Base-by-base conservation (phyloP, 2,113 vertebrate genomes). In the Equus przewalskii region DNA sequence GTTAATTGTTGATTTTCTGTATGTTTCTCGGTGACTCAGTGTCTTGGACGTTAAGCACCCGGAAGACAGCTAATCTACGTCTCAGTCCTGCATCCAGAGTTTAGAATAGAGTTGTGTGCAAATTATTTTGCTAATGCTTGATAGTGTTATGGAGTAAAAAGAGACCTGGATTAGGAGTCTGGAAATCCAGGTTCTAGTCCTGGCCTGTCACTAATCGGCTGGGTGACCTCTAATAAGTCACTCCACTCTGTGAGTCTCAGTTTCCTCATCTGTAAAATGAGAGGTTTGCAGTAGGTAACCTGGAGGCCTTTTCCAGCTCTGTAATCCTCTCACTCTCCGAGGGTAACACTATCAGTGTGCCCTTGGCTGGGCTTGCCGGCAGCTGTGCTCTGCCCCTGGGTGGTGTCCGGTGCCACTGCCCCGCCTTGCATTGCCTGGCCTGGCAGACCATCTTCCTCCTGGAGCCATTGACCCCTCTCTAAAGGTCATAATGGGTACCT, bases 401-500 rank as follows among this genome's bases (percentile, higher is more conserved):
- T 76, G 64, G 75, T 94, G 51, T 84, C 89, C 0, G 0, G 78
- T 49, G 69, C 88, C 91, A 80, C 44, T 4, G 41, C 69, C 62
- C 69, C 4, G 60, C 86, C 86, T 94, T 46, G 58, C 19, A 16
- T 78, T 0, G 6, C 79, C 81, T 56, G 82, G 85, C 85, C 93
- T 92, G 58, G 88, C 93, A 79, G 36, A 81, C n/a, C 78, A 86
- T 75, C 28, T 80, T 83, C 12, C 4, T 7, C 58, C 56, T 69
- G 41, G 70, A 95, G 89, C 69, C 21, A 54, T 0, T 64, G 91
- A 95, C 64, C 64, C 73, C 58, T 94, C 58, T 94, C 7, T 60
- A 94, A 95, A 97, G 95, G 97, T 98, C 95, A 95, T 21, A 86
- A 28, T 78, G 75, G 54, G 46, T 72, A 97, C 64, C 28, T 89